A percentile compares a stretch with the other conserved stretches of the same genome.
Evolutionary conservation across 2,888 invertebrate species (phyloP).

Genomic region (Pristionchus fissidentatus): DNA sequence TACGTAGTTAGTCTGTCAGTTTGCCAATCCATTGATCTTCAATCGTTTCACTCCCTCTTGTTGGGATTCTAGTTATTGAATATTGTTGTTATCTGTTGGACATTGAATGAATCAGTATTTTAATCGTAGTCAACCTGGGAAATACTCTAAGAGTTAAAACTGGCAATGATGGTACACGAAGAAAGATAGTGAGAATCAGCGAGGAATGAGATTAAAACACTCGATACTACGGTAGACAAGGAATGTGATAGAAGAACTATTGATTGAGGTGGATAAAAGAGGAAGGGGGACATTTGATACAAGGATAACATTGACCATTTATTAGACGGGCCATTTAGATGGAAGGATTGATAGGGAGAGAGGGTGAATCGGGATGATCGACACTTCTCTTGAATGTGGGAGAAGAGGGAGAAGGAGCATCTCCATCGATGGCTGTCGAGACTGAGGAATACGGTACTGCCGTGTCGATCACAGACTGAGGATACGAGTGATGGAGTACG

Average conservation of each 20-base stretch:
- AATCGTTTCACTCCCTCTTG: background rate
- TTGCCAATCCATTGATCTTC: background rate
- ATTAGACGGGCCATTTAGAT: background rate
- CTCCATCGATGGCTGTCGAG: background rate
- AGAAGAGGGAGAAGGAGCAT: slow-evolving; percentile 16
- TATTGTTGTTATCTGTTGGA: slow-evolving; percentile 10
- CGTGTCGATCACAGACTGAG: slow-evolving; percentile 37
- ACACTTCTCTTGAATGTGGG: background rate
- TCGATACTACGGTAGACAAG: background rate
- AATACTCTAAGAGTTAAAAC: slow-evolving; percentile 8
- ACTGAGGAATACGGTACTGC: slow-evolving; percentile 21
- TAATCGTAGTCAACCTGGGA: slow-evolving; percentile 11
- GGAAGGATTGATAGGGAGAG: background rate
- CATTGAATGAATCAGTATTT: background rate
- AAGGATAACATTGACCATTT: slow-evolving; percentile 10
- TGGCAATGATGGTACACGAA: background rate
- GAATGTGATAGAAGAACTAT: background rate
- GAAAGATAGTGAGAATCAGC: slow-evolving; percentile 5
- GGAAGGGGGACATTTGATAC: background rate
- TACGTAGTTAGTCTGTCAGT: background rate
- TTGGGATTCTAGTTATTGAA: no score
- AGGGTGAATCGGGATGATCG: background rate
- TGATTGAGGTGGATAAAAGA: background rate
- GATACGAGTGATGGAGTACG: background rate
- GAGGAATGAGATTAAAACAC: background rate